These are phyloP conservation scores for Thereva nobilitata DNA, from an alignment of 2,888 invertebrate genomes.

Conservation along the genomic window DNA sequence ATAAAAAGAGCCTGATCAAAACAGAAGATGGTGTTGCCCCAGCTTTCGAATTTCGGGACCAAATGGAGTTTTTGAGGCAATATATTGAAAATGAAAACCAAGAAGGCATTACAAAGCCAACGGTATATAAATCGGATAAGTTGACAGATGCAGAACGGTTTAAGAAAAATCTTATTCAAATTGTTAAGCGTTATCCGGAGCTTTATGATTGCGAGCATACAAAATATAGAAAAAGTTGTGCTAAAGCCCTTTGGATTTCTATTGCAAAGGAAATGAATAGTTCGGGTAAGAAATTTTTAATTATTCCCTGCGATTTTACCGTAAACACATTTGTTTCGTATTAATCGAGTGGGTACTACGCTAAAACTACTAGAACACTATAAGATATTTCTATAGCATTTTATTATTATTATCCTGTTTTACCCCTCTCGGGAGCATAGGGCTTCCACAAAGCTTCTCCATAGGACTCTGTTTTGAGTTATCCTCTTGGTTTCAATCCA, in stretches of 20 bases:
- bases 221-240: neutral
- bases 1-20: neutral
- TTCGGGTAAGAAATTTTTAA: neutral
- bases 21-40: no score
- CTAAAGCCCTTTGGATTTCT: neutral
- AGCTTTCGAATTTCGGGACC: neutral
- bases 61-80: neutral
- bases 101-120: neutral
- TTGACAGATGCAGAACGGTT: neutral
- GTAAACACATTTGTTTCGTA: no score
- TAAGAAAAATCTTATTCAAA: constrained; percentile 1
- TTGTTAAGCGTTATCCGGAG: neutral
- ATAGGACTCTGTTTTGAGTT: no score
- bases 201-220: neutral
- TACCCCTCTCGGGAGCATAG: no score
- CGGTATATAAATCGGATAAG: neutral
- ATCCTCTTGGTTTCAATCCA: no score
- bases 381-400: no score
- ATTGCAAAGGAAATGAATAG: neutral
- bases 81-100: constrained; percentile 4
- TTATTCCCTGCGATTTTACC: neutral
- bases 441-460: no score
- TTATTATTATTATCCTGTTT: no score
- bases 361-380: no score
- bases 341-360: no score